Evolutionary conservation across 2,797 vertebrate genomes (phyloP), one percentile per base, ranked within the genome.

Genomic region (Chaetophractus vellerosus): DNA sequence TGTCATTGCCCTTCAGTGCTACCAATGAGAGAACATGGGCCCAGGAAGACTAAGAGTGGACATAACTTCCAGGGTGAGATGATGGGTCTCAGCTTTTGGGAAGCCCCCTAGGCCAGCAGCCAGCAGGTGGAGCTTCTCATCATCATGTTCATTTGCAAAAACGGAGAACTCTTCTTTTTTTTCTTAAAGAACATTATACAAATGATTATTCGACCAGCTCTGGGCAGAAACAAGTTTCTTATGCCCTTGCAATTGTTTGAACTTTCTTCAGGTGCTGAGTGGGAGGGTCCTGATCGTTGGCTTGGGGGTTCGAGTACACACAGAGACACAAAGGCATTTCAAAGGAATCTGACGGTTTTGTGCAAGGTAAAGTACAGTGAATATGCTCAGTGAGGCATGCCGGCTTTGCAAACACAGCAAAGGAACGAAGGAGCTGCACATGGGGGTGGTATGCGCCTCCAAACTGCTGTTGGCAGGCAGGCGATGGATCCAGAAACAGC

Each of bases 391-490:
- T 96, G 97, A 97, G 96, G 76, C 87, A 83, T 79, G 79, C 75
- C 84, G 45, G 21, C 66, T 96, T 61, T 96, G 91, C 76, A 96
- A 97, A 98, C 61, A 87, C 36, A 97, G 28, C 59, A 91, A 90
- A 90, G n/a, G 89, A 94, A 93, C 72, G 50, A 96, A 93, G 36
- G 6, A 82, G 45, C 4, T 41, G 12, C 61, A 0, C 4, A 2
- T 28, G 72, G 83, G 52, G 69, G 52, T 12, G n/a, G 45, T n/a
- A 57, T 55, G 61, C 1, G 55, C 33, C 81, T 96, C 48, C 28
- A 82, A 63, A n/a, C 4, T 68, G 16, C 31, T 81, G 52, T 55
- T 55, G 4, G 55, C 14, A 9, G 21, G 21, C 86, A 87, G 61
- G 6, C 21, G 18, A 55, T 85, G 59, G 52, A 71, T 79, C 90